Conservation (phyloP, 2,797 vertebrate species). For the Mergus octosetaceus region DNA sequence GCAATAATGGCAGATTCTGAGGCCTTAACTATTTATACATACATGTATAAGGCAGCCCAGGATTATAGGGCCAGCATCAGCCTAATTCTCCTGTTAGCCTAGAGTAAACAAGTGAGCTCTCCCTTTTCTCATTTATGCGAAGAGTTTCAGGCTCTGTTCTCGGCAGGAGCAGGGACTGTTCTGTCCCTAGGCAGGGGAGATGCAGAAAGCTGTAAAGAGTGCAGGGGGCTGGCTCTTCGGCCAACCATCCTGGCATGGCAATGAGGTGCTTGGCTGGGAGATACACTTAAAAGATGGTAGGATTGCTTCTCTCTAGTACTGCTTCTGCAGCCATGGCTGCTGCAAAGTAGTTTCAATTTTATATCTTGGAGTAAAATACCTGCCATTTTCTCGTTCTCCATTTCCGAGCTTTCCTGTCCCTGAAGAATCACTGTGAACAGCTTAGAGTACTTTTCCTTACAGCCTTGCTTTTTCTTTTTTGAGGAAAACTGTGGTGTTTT, state of each 20-base stretch:
- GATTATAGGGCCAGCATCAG: background rate
- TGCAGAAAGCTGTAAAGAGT: background rate
- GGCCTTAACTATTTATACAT: background rate
- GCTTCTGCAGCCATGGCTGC: background rate
- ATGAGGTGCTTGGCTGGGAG: background rate
- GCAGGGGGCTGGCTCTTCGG: background rate
- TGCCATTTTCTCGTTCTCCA: background rate
- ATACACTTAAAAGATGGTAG: background rate
- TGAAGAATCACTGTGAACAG: background rate
- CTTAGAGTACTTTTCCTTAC: background rate
- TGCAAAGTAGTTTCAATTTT: background rate
- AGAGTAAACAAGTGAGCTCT: background rate
- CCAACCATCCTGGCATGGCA: background rate
- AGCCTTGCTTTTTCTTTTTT: background rate
- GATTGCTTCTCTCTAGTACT: background rate
- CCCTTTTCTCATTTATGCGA: background rate
- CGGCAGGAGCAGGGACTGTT: background rate
- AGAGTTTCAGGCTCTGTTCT: background rate
- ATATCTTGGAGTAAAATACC: background rate
- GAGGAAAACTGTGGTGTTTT: background rate
- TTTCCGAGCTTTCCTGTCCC: background rate
- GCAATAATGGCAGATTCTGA: background rate
- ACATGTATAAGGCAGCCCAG: background rate
- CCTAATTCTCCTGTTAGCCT: background rate
- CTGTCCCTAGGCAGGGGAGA: background rate